phyloP scores from a whole-genome alignment of 2,888 invertebrate genomes.

The Trichacis sp. region DNA sequence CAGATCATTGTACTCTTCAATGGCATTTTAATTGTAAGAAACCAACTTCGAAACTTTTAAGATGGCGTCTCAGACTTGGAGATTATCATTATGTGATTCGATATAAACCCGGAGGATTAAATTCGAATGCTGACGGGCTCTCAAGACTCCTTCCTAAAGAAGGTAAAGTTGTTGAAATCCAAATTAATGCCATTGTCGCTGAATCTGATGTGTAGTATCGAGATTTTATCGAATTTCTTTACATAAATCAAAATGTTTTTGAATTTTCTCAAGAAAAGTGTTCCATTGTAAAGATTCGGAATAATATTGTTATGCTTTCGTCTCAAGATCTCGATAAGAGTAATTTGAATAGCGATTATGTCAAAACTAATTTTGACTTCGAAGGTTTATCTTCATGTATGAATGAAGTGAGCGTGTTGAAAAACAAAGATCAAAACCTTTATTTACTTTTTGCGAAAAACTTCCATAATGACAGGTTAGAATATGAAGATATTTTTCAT shows the following conservation, averaged over 20 bases:
- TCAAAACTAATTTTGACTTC: background rate
- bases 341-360: background rate
- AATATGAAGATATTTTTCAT: background rate
- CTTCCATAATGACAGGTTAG: background rate
- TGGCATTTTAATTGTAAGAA: background rate
- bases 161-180: background rate
- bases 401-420: background rate
- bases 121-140: background rate
- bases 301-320: background rate
- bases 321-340: background rate
- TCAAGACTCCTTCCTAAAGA: background rate
- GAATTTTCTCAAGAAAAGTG: background rate
- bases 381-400: background rate
- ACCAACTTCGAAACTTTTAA: background rate
- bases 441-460: background rate
- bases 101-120: background rate
- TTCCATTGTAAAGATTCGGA: background rate
- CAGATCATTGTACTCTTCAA: slow-evolving; percentile 15
- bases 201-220: background rate
- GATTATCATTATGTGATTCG: background rate
- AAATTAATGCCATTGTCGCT: background rate
- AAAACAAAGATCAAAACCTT: background rate
- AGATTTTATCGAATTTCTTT: background rate
- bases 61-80: background rate
- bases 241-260: background rate